Percentiles rank a stretch among this genome's conserved stretches.
Evolutionary conservation across 1,140 invertebrate species (phyloP).

Genomic region (Bicyclus anynana): DNA sequence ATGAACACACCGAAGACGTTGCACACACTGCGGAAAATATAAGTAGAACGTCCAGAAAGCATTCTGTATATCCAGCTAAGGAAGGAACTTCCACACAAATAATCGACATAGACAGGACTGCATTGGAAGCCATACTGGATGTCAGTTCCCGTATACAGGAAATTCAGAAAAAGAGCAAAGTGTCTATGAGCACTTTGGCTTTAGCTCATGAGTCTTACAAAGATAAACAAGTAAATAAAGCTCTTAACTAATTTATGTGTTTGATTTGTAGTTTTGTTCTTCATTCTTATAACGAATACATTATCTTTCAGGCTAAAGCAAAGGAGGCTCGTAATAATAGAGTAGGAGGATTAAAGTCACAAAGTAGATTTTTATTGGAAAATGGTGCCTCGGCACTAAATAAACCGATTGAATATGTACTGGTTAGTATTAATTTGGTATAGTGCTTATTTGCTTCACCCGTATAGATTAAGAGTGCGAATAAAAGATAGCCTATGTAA

Average conservation of each 20-base stretch:
- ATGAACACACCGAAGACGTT: constrained; percentile 33
- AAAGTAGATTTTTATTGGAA: constrained; percentile 81
- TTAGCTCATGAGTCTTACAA: constrained; percentile 65
- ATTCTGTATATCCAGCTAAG: constrained; percentile 24
- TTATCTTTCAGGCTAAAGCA: constrained; percentile 69
- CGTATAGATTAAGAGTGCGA: too few species aligned
- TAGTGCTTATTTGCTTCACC: too few species aligned
- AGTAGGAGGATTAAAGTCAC: constrained; percentile 71
- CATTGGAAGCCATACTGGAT: constrained; percentile 65
- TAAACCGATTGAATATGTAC: constrained; percentile 76
- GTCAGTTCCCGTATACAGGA: constrained; percentile 54
- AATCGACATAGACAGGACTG: constrained; percentile 54
- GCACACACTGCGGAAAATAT: constrained; percentile 37
- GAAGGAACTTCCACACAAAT: constrained; percentile 23
- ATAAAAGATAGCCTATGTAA: too few species aligned
- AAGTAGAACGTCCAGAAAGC: constrained; percentile 31
- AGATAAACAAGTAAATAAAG: constrained; percentile 68
- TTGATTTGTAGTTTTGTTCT: constrained; percentile 21
- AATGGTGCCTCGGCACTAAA: constrained; percentile 79
- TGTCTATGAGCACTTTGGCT: constrained; percentile 60
- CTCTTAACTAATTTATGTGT: constrained; percentile 16
- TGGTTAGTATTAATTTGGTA: constrained; percentile 49
- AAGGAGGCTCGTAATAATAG: constrained; percentile 75
- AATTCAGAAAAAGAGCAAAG: constrained; percentile 61
- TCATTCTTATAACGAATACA: constrained; percentile 7